Conservation (phyloP, 2,888 invertebrate genomes). For the Drosophila mettleri region DNA sequence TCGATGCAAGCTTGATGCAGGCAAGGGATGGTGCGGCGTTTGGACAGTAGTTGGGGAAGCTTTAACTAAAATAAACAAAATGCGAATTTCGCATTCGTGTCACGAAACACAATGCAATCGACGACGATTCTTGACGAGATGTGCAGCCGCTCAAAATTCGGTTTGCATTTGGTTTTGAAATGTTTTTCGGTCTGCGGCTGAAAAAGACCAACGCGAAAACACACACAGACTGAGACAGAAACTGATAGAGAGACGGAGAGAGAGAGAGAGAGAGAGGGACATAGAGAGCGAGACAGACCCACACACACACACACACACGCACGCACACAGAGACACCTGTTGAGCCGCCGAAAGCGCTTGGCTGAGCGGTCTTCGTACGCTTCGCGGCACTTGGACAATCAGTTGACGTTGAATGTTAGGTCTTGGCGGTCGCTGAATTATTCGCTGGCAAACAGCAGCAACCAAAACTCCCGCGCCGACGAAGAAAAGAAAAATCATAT, state of each 20-base stretch:
- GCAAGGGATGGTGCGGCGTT: background rate
- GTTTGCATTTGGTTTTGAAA: conserved; percentile 76
- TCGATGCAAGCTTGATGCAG: background rate
- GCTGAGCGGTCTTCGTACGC: conserved; percentile 73
- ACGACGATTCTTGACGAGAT: conserved; percentile 51
- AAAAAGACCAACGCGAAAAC: conserved; percentile 27
- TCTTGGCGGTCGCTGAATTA: conserved; percentile 79
- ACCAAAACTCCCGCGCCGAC: conserved; percentile 14
- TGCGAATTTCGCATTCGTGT: conserved; percentile 34
- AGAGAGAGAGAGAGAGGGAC: background rate
- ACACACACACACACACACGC: conserved; percentile 11
- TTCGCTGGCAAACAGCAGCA: conserved; percentile 40
- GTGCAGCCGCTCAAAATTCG: conserved; percentile 62
- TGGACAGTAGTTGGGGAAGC: conserved; percentile 4
- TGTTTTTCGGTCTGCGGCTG: conserved; percentile 55
- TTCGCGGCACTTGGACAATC: conserved; percentile 75
- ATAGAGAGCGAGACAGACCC: conserved; percentile 4
- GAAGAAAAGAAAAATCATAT: background rate
- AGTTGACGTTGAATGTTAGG: conserved; percentile 82
- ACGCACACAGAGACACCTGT: background rate
- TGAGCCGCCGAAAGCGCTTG: conserved; percentile 33
- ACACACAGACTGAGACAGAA: conserved; percentile 7
- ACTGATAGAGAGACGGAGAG: background rate
- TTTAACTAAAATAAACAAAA: conserved; percentile 3
- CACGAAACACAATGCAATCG: conserved; percentile 56